phyloP scores from a whole-genome alignment of 2,888 invertebrate genomes.

The Amphipoea lucens region DNA sequence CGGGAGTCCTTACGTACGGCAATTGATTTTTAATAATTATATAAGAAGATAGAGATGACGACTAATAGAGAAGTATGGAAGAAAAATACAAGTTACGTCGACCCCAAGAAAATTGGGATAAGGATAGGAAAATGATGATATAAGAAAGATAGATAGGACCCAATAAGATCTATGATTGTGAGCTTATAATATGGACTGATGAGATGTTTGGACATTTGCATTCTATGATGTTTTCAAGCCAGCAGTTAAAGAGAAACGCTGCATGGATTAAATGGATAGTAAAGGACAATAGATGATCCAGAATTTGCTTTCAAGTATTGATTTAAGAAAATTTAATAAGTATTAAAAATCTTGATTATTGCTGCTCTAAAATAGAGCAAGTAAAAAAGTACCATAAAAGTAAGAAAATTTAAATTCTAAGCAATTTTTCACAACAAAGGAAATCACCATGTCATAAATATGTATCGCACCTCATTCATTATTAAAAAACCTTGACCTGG shows the following conservation, averaged over 20 bases:
- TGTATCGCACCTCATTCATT: background rate
- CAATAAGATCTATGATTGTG: background rate
- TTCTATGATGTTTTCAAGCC: background rate
- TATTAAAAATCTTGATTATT: too few relatives aligned
- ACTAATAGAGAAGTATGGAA: background rate
- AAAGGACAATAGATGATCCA: background rate
- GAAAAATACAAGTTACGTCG: background rate
- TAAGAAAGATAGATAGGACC: background rate
- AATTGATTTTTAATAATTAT: background rate
- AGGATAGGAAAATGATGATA: background rate
- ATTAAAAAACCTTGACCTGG: constrained; percentile 19
- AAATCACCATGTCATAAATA: background rate
- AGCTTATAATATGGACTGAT: background rate
- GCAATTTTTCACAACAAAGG: background rate
- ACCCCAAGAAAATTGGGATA: too few relatives aligned
- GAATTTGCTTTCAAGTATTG: background rate
- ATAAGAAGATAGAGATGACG: too few relatives aligned
- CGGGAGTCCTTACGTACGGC: too few relatives aligned
- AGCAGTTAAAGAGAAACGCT: background rate
- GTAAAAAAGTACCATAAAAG: background rate
- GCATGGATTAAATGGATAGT: background rate
- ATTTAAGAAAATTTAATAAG: too few relatives aligned
- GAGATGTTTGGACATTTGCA: background rate
- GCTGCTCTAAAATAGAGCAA: background rate
- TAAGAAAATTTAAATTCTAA: background rate